Evolutionary conservation across 1,140 invertebrate genomes (phyloP).

Genomic region (Drosophila saltans): DNA sequence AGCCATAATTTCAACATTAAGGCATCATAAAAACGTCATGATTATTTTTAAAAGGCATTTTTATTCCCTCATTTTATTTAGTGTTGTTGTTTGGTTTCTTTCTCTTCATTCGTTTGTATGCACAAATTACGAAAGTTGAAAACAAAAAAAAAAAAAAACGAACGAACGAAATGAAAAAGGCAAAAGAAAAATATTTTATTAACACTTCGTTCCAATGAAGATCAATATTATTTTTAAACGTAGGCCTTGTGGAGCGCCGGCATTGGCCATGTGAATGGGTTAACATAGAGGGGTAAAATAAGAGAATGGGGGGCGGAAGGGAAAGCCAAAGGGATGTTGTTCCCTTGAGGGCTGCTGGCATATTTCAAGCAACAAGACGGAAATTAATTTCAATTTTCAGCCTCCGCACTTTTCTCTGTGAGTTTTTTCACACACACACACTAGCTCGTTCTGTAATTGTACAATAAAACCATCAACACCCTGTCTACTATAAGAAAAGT

Average conservation of each 20-base stretch:
- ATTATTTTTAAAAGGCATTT: slow-evolving; percentile 67
- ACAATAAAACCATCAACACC: slow-evolving; percentile 72
- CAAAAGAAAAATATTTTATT: slow-evolving; percentile 74
- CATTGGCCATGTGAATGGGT: slow-evolving; percentile 34
- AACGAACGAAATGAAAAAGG: slow-evolving; percentile 8
- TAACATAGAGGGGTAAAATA: slow-evolving; percentile 8
- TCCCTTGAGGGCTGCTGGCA: slow-evolving; percentile 41
- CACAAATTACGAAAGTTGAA: slow-evolving; percentile 60
- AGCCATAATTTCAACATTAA: slow-evolving; percentile 75
- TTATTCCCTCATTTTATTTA: slow-evolving; percentile 33
- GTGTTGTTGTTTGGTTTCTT: slow-evolving; percentile 12
- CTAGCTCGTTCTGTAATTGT: slow-evolving; percentile 59
- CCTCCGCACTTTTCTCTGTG: slow-evolving; percentile 18
- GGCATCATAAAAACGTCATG: slow-evolving; percentile 73
- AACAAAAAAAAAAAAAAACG: slow-evolving; percentile 40
- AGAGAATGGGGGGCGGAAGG: neutral
- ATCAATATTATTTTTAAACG: slow-evolving; percentile 80
- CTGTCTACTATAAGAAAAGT: slow-evolving; percentile 41
- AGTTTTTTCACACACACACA: neutral
- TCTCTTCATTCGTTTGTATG: slow-evolving; percentile 39
- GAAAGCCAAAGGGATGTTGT: neutral
- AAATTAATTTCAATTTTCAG: slow-evolving; percentile 69
- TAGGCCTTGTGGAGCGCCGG: slow-evolving; percentile 51
- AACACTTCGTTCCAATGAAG: slow-evolving; percentile 78
- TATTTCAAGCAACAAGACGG: slow-evolving; percentile 65